Evolutionary conservation across 1,140 invertebrate genomes (phyloP), one percentile per base, ranked within the genome.

Genomic region (Drosophila ercepeae): DNA sequence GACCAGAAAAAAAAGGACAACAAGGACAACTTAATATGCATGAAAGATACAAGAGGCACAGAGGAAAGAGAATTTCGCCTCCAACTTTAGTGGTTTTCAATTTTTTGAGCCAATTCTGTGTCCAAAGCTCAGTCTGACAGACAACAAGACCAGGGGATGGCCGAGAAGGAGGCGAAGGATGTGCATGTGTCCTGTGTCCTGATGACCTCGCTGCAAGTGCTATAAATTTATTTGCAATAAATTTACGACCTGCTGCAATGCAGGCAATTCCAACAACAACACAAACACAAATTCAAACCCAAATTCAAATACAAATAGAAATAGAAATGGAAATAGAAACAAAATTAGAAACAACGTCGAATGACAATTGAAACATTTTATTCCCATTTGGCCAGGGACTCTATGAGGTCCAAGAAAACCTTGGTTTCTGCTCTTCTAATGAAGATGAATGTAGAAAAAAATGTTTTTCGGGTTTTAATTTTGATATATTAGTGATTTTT

Each of bases 181-280:
- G 46, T 46, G 13, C 9, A 14, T 45, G 39, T 19, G n/a, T 2
- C 21, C 21, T 21, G 21, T 36, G 55, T 14, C n/a, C 32, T 42
- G 63, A 27, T 25, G 36, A 64, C 63, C 36, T 19, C 46, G 18
- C 45, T 54, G 54, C 48, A 61, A 75, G 45, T 79, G 79, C 79
- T 59, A 86, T 86, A 83, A 83, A 83, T 83, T 83, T 86, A 83
- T 83, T 70, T 78, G 73, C 82, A 77, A 83, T 75, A 83, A 83
- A 83, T 83, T 83, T 83, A 83, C 81, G 81, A 83, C 81, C 79
- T 83, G 60, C 79, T 83, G 79, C 79, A 83, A 59, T 83, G 81
- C 75, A 65, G 69, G 41, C 53, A 59, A 82, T 60, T 77, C 58
- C 61, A 65, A 65, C 64, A 78, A 60, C 39, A 73, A 44, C 25